Evolutionary conservation across 53 echinoderm and acorn worm species (phyloP), one percentile per base, ranked within the genome.

Genomic region (Hippasteria phrygiana): DNA sequence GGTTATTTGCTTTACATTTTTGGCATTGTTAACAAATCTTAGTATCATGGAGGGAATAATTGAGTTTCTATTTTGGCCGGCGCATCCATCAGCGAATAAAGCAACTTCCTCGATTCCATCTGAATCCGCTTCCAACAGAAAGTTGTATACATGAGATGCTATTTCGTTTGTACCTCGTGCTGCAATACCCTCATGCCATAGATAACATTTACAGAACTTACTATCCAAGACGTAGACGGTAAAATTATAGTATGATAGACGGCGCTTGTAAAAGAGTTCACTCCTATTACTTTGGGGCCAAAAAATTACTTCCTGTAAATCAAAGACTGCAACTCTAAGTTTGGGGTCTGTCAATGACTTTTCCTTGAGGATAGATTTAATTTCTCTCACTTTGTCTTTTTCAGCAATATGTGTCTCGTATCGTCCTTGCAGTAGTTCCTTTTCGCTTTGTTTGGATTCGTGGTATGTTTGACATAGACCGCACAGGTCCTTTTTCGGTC

Each of bases 151-250:
- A n/a, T 88, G 26, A 11, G 93, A 90, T n/a, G 90, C 48, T 27
- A 95, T 89, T 39, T 93, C 91, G 48, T 91, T 93, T 12, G 89
- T 41, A 35, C 91, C 93, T 34, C 88, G 55, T 36, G 62, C 43
- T 36, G 91, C 87, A 18, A 84, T 47, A 1, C 90, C 88, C 71
- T 92, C 92, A 51, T 93, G 92, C 77, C 89, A 88, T 8, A 93
- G 63, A 72, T 59, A 95, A 63, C 93, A 96, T 20, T 36, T 78
- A 39, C 78, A 78, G 13, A 37, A 20, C 38, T 40, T 78, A 59
- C 78, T 78, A 40, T 78, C 78, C 35, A 78, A 40, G n/a, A 78
- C 78, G 28, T 78, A 78, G 22, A 78, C 48, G 24, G 78, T 78
- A 59, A 78, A 78, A 78, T 78, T 55, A 78, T 78, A 78, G n/a